Base-by-base conservation (phyloP, 2,113 vertebrate genomes). In the Phylloscopus whistleri region DNA sequence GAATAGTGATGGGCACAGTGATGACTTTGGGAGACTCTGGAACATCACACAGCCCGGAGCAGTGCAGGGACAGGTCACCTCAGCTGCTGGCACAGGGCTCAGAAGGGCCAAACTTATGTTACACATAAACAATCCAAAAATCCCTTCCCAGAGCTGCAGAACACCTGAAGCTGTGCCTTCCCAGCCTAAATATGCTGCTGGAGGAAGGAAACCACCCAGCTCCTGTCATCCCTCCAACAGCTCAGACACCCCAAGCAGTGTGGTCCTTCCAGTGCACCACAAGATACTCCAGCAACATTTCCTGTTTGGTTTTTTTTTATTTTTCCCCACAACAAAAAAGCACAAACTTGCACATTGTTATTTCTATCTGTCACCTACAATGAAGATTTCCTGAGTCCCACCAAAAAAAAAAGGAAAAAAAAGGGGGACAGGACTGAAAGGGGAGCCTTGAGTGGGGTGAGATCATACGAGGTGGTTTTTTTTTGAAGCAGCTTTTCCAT, bases 31-130 rank as follows among this genome's bases (percentile, higher is more conserved):
- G 52, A 91, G 74, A 7, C 35, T 55, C 39, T 5, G 49, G 35
- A 46, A 9, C 1, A 1, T 10, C 16, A 4, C 41, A 2, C 9
- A 73, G 31, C 18, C 55, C 55, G 67, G 43, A 82, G 62, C 5
- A 1, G 21, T 2, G 48, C 7, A 56, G 51, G 75, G 33, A 75
- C 16, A 8, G 0, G 0, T 19, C 37, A 26, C 3, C 52, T 12
- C 0, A 0, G 30, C 73, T 31, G 48, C 4, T 78, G 18, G n/a
- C 60, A 44, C 0, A n/a, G 0, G 39, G 58, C 55, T 58, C 48
- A 27, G 14, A 43, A 19, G 28, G 11, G 7, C 53, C 76, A 49
- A 73, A 58, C 20, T 30, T 15, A 15, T 3, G 26, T 33, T 9
- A 35, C 4, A 10, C 1, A 1, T 0, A 4, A 16, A 6, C 16